Conservation (phyloP, 2,888 invertebrate species). For the Mamestra brassicae region DNA sequence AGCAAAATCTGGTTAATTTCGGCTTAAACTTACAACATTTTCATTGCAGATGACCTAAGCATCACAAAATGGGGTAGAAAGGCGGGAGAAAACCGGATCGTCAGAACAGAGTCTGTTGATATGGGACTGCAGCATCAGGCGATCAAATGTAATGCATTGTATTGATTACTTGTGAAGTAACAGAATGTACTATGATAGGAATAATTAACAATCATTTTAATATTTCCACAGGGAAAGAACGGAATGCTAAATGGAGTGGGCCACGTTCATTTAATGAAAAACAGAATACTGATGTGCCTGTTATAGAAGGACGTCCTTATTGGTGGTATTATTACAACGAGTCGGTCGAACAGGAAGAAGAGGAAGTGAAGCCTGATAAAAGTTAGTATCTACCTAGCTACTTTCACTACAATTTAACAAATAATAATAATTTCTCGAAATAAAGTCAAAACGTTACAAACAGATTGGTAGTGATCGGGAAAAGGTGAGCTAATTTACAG, state of each 20-base stretch:
- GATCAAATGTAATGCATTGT: constrained; percentile 36
- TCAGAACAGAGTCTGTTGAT: constrained; percentile 30
- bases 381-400: not conserved
- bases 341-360: not conserved
- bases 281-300: not conserved
- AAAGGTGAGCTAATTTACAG: not conserved
- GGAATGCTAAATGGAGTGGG: constrained; percentile 32
- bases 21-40: too few species aligned
- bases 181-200: not conserved
- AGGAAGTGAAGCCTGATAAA: constrained; percentile 24
- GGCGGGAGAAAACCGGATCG: constrained; percentile 28
- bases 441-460: not conserved
- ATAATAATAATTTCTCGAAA: too few species aligned
- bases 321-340: not conserved
- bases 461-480: not conserved
- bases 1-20: too few species aligned
- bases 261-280: constrained; percentile 17
- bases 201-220: not conserved
- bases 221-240: constrained; percentile 32
- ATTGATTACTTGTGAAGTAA: not conserved
- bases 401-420: not conserved
- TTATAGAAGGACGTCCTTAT: not conserved
- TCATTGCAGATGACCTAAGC: constrained; percentile 13
- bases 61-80: constrained; percentile 34
- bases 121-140: constrained; percentile 5